These are phyloP conservation scores for Lycophotia porphyrea DNA, from an alignment of 2,888 invertebrate species.

Conservation along the genomic window DNA sequence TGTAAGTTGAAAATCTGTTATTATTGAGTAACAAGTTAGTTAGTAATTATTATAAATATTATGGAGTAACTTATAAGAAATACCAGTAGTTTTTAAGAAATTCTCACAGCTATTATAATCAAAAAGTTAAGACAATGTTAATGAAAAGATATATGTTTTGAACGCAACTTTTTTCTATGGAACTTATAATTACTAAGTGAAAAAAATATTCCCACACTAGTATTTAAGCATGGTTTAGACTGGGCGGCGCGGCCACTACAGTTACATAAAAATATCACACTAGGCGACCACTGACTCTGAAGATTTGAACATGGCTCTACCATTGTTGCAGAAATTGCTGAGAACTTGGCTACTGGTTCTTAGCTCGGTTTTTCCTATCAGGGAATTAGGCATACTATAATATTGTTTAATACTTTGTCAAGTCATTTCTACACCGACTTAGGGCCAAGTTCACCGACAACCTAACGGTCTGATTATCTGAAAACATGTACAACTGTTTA, in stretches of 20 bases:
- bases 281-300: background rate
- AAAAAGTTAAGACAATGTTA: too few species aligned
- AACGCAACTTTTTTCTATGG: background rate
- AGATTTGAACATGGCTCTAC: background rate
- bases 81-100: background rate
- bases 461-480: too few species aligned
- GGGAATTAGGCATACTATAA: too few species aligned
- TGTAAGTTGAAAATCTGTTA: background rate
- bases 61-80: background rate
- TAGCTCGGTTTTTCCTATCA: too few species aligned
- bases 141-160: background rate
- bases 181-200: background rate
- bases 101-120: background rate
- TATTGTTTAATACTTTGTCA: too few species aligned
- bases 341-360: too few species aligned
- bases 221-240: background rate
- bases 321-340: too few species aligned
- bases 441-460: too few species aligned
- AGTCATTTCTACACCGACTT: too few species aligned
- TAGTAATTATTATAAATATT: background rate
- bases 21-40: background rate
- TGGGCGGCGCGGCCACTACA: background rate
- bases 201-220: background rate
- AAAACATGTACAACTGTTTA: too few species aligned
- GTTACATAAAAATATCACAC: background rate